phyloP scores from a whole-genome alignment of 2,113 vertebrate species.

The Fregetta grallaria region DNA sequence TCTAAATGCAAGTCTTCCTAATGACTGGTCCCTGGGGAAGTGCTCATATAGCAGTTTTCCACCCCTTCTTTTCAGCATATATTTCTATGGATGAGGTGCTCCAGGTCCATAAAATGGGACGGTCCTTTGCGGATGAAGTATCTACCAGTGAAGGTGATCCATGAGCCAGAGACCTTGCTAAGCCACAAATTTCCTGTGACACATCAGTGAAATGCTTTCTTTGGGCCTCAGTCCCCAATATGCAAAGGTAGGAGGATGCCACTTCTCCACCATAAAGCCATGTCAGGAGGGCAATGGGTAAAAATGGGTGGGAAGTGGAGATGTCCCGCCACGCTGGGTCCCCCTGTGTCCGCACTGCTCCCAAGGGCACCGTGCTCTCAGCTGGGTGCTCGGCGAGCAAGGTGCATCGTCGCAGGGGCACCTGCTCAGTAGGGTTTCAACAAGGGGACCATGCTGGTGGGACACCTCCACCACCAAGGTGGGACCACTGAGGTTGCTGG shows the following conservation, averaged over 20 bases:
- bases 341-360: neutral
- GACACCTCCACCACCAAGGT: neutral
- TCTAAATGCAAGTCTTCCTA: neutral
- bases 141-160: neutral
- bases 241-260: neutral
- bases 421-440: neutral
- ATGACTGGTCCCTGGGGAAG: neutral
- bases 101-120: neutral
- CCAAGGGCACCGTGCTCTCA: neutral
- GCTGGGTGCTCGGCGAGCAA: fast-evolving
- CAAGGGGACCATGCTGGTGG: fast-evolving
- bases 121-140: neutral
- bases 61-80: neutral
- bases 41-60: neutral
- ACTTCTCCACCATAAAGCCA: neutral
- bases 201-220: neutral
- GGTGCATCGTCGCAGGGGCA: fast-evolving
- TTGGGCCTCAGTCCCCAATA: neutral
- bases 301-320: neutral
- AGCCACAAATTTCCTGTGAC: neutral
- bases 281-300: neutral
- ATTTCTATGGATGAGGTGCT: neutral
- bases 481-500: neutral
- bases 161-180: neutral
- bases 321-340: neutral